Percentiles rank a stretch among this genome's conserved stretches.
These are phyloP conservation scores for Ascaphus truei DNA, from an alignment of 2,113 vertebrate species.

Conservation along the genomic window DNA sequence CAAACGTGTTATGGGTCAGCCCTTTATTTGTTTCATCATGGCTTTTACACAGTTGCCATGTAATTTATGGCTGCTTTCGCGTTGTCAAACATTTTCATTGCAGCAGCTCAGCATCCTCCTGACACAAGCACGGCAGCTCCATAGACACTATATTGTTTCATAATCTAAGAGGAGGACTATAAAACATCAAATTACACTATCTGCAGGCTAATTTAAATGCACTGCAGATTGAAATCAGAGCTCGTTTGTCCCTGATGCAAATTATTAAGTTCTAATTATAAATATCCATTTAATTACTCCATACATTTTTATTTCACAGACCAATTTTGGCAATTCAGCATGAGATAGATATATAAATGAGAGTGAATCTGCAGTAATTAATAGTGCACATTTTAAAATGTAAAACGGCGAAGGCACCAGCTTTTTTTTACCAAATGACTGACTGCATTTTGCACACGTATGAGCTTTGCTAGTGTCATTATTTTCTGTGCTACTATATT, in stretches of 20 bases:
- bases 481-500: not conserved
- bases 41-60: slow-evolving; percentile 73
- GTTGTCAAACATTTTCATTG: slow-evolving; percentile 74
- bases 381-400: slow-evolving; percentile 61
- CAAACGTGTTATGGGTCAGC: slow-evolving; percentile 66
- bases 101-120: slow-evolving; percentile 52
- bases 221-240: slow-evolving; percentile 73
- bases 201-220: slow-evolving; percentile 69
- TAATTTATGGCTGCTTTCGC: slow-evolving; percentile 74
- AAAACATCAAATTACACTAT: slow-evolving; percentile 69
- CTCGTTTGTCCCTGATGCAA: slow-evolving; percentile 76
- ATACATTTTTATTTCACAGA: slow-evolving; percentile 69
- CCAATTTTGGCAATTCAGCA: slow-evolving; percentile 64
- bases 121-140: slow-evolving; percentile 54
- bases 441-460: not conserved
- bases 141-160: slow-evolving; percentile 64
- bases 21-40: slow-evolving; percentile 75
- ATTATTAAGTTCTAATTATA: slow-evolving; percentile 84
- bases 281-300: slow-evolving; percentile 75
- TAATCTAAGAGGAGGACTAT: slow-evolving; percentile 71
- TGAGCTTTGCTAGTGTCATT: fast-evolving
- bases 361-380: slow-evolving; percentile 63
- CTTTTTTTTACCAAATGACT: not conserved
- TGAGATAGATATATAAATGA: slow-evolving; percentile 50
- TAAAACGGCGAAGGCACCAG: slow-evolving; percentile 44